Conservation (phyloP, 2,797 vertebrate genomes). For the Enteromius afrohamiltoni region DNA sequence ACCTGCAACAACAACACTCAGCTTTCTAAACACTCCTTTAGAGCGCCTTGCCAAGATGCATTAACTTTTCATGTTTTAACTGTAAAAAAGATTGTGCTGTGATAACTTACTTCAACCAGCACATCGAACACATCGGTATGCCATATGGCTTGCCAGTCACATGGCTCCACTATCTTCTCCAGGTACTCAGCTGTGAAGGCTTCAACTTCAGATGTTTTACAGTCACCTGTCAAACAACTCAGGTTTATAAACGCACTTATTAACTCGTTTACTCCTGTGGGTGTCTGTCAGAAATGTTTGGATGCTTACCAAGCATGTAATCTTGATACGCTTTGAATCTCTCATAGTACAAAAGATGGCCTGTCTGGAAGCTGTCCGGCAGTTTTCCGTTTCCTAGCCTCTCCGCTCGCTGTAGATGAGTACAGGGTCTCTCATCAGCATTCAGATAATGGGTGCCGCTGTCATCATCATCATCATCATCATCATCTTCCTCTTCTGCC, state of each 20-base stretch:
- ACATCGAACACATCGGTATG: slow-evolving; percentile 87
- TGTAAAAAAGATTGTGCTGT: not conserved
- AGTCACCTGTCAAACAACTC: slow-evolving; percentile 81
- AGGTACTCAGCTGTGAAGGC: slow-evolving; percentile 90
- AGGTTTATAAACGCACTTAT: not conserved
- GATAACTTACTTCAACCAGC: slow-evolving; percentile 84
- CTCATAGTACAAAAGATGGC: slow-evolving; percentile 89
- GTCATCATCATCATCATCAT: slow-evolving; percentile 70
- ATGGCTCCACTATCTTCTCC: slow-evolving; percentile 88
- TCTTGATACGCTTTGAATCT: slow-evolving; percentile 93
- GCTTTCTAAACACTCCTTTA: not conserved
- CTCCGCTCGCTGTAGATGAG: slow-evolving; percentile 74
- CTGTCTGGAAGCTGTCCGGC: slow-evolving; percentile 87
- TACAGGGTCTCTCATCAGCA: slow-evolving; percentile 69
- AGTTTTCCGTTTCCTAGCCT: slow-evolving; percentile 72
- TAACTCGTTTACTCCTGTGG: not conserved
- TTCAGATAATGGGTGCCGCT: slow-evolving; percentile 78
- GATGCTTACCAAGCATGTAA: slow-evolving; percentile 87
- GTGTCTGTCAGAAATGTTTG: not conserved
- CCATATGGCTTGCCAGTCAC: slow-evolving; percentile 93
- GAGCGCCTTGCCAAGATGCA: not conserved
- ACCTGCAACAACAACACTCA: slow-evolving; percentile 75
- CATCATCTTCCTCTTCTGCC: slow-evolving; percentile 66
- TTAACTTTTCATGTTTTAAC: not conserved
- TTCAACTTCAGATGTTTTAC: slow-evolving; percentile 92